Evolutionary conservation across 53 echinoderm and acorn worm species (phyloP).

Genomic region (Temnopleurus reevesii): DNA sequence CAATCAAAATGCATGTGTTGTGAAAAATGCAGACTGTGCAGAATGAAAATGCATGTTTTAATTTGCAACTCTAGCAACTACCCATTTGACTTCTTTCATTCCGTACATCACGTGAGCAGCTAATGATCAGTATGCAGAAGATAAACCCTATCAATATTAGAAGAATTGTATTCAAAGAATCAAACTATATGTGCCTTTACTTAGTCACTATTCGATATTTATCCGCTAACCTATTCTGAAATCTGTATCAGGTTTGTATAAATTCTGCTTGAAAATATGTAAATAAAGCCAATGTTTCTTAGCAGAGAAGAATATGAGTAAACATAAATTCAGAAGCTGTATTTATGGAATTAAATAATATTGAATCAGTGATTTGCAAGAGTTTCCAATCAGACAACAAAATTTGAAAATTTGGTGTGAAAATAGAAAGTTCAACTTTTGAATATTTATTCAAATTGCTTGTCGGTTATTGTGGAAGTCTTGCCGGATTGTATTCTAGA

Average conservation of each 20-base stretch:
- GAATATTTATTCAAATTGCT: neutral
- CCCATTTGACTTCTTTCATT: constrained; percentile 10
- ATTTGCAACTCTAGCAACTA: too few relatives aligned
- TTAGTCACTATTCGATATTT: neutral
- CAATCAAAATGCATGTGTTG: too few relatives aligned
- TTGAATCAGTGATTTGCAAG: neutral
- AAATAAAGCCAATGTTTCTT: neutral
- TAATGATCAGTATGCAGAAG: neutral
- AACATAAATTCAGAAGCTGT: neutral
- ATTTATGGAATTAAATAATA: neutral
- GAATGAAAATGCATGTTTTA: too few relatives aligned
- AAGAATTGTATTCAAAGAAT: neutral
- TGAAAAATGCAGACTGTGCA: too few relatives aligned
- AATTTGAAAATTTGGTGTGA: neutral
- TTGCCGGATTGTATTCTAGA: constrained; percentile 16
- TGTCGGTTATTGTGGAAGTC: constrained; percentile 1
- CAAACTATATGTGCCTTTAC: neutral
- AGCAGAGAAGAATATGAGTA: neutral
- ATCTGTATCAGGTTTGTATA: neutral
- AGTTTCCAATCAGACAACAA: constrained; percentile 5
- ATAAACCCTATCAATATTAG: neutral
- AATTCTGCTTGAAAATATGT: constrained; percentile 5
- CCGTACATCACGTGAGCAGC: neutral
- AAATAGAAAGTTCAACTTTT: neutral
- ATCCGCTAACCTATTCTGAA: neutral